Evolutionary conservation across 2,113 vertebrate genomes (phyloP).

Genomic region (Lophochroa leadbeateri): DNA sequence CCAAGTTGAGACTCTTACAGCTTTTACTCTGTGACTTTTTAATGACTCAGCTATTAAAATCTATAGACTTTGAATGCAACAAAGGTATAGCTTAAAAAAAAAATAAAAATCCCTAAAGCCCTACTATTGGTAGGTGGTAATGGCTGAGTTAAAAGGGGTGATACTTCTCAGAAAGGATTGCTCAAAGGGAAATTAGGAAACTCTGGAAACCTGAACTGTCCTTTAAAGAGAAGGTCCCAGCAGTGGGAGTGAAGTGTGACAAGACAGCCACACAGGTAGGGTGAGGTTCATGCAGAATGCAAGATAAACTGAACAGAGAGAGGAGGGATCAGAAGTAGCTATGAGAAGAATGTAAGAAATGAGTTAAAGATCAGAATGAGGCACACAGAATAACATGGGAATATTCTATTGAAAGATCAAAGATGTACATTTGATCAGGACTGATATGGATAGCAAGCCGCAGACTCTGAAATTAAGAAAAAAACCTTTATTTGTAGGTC

Average conservation of each 20-base stretch:
- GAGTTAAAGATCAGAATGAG: neutral
- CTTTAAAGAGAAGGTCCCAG: neutral
- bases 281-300: neutral
- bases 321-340: neutral
- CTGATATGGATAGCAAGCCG: neutral
- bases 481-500: neutral
- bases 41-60: neutral
- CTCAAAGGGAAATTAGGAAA: neutral
- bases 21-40: constrained; percentile 9
- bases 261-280: neutral
- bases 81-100: neutral
- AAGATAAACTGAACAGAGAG: neutral
- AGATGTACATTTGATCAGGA: neutral
- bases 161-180: neutral
- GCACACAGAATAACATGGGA: neutral
- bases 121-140: neutral
- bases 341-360: neutral
- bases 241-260: neutral
- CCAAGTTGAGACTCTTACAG: neutral
- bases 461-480: neutral
- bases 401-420: neutral
- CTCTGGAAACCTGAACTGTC: neutral
- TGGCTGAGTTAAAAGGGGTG: neutral
- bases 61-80: neutral
- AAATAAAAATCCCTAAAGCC: neutral